Evolutionary conservation across 2,113 vertebrate genomes (phyloP).

Genomic region (Aegithalos caudatus): DNA sequence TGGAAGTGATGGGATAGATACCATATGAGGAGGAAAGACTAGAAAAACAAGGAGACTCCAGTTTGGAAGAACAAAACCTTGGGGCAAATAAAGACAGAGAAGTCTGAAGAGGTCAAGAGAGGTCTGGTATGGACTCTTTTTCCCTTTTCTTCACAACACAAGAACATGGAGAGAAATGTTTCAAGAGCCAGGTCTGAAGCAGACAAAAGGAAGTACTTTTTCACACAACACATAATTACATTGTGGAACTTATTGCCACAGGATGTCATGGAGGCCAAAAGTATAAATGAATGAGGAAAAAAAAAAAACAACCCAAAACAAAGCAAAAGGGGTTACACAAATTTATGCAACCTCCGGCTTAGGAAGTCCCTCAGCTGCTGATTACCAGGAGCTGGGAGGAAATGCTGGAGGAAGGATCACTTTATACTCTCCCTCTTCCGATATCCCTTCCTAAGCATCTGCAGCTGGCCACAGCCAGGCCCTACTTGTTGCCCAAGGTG

Average conservation of each 20-base stretch:
- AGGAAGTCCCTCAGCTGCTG: slow-evolving; percentile 45
- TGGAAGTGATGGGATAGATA: neutral
- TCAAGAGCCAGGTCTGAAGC: neutral
- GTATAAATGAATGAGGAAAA: slow-evolving; percentile 26
- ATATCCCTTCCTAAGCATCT: slow-evolving; percentile 36
- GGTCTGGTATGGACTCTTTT: neutral
- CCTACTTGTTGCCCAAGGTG: neutral
- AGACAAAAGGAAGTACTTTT: slow-evolving; percentile 42
- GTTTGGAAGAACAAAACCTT: neutral
- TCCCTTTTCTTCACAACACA: neutral
- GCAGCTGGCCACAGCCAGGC: neutral
- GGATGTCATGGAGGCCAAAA: slow-evolving; percentile 50
- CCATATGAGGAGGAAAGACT: neutral
- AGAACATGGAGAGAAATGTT: neutral
- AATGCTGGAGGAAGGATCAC: slow-evolving; percentile 29
- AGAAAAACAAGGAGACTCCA: neutral
- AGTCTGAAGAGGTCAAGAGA: neutral
- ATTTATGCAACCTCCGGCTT: slow-evolving; percentile 24
- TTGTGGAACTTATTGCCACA: slow-evolving; percentile 28
- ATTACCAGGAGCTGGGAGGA: neutral
- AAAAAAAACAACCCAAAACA: neutral
- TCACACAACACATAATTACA: slow-evolving; percentile 47
- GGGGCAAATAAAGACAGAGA: neutral
- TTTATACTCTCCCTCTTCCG: slow-evolving; percentile 36
- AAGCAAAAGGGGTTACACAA: slow-evolving; percentile 4